Conservation (phyloP, 2,888 invertebrate genomes). For the Cerastis leucographa region DNA sequence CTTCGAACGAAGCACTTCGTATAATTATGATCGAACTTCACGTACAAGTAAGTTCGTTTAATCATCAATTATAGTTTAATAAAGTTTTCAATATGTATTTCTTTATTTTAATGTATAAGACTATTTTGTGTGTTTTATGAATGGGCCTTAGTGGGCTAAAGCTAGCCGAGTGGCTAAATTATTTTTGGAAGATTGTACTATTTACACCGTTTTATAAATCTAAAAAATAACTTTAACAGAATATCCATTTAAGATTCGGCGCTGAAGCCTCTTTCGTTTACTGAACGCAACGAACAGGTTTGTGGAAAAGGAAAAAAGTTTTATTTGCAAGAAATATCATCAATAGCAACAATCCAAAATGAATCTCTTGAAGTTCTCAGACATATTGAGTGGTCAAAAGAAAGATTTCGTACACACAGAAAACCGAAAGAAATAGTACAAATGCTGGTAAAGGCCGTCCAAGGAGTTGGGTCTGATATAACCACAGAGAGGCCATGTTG, state of each 20-base stretch:
- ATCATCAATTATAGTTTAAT: too few relatives aligned
- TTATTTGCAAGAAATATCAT: slow-evolving; percentile 34
- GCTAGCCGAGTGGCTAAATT: too few relatives aligned
- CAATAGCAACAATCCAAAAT: slow-evolving; percentile 15
- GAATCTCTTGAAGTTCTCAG: slow-evolving; percentile 9
- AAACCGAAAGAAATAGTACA: background rate
- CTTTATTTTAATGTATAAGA: too few relatives aligned
- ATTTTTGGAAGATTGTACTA: too few relatives aligned
- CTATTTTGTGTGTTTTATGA: too few relatives aligned
- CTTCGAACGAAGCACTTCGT: too few relatives aligned
- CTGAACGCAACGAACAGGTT: background rate
- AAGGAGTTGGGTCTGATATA: background rate
- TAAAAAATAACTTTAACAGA: background rate
- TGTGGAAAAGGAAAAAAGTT: slow-evolving; percentile 36
- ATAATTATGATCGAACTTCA: too few relatives aligned
- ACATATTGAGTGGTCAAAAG: background rate
- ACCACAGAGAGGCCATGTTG: slow-evolving; percentile 5
- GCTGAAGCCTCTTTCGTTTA: background rate
- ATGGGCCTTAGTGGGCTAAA: too few relatives aligned
- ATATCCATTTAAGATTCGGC: slow-evolving; percentile 34
- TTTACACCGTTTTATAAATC: too few relatives aligned
- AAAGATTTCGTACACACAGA: slow-evolving; percentile 12
- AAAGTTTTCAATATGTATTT: too few relatives aligned
- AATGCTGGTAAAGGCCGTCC: background rate
- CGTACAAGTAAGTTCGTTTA: too few relatives aligned